Conservation (phyloP, 2,113 vertebrate species). For the Lagenorhynchus albirostris region DNA sequence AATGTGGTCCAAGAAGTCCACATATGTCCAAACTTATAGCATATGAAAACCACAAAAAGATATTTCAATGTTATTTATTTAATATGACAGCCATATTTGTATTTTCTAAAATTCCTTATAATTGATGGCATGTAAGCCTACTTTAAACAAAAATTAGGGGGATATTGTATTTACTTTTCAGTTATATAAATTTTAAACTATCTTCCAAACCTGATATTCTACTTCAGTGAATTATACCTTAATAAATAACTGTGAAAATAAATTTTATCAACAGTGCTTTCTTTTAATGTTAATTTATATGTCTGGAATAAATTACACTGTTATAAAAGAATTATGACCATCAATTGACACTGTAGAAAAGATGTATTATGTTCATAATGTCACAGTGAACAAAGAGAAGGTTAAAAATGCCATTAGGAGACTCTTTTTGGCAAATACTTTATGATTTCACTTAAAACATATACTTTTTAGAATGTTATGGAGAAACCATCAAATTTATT, state of each 20-base stretch:
- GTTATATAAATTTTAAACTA: background rate
- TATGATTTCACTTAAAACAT: background rate
- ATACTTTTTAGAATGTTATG: background rate
- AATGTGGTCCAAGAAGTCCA: background rate
- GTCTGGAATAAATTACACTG: slow-evolving; percentile 8
- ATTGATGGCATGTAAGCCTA: background rate
- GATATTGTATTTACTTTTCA: background rate
- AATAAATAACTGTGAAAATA: slow-evolving; percentile 24
- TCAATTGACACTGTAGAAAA: background rate
- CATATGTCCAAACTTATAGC: accelerated
- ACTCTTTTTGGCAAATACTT: background rate
- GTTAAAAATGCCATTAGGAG: background rate
- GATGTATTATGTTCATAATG: background rate
- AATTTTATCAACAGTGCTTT: background rate
- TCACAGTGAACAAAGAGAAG: background rate
- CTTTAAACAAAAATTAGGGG: background rate
- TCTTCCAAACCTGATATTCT: background rate
- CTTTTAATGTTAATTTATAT: slow-evolving; percentile 23
- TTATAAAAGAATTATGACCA: background rate
- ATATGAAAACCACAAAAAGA: background rate
- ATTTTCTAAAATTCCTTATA: background rate
- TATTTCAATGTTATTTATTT: background rate
- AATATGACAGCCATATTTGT: background rate
- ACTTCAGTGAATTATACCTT: background rate
- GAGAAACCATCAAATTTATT: background rate